phyloP scores from a whole-genome alignment of 2,113 vertebrate species.

The Ammodramus savannarum region DNA sequence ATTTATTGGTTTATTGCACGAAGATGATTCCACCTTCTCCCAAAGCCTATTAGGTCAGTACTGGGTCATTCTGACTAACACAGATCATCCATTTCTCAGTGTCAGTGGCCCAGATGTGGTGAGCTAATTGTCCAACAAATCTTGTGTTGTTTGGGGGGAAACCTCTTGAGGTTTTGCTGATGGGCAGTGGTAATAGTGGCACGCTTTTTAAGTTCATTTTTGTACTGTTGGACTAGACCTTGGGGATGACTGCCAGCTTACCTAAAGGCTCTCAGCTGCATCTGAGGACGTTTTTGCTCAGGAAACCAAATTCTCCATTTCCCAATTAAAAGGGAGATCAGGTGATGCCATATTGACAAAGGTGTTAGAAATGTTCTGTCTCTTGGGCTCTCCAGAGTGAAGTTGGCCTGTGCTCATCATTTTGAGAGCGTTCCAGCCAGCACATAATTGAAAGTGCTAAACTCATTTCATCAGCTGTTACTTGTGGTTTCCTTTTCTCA shows the following conservation, averaged over 20 bases:
- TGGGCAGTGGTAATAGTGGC: conserved; percentile 30
- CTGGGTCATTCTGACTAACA: conserved; percentile 62
- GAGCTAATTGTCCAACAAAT: conserved; percentile 72
- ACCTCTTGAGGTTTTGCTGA: not conserved
- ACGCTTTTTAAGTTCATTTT: not conserved
- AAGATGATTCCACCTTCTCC: not conserved
- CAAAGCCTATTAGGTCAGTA: not conserved
- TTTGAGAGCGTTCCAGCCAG: not conserved
- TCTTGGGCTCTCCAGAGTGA: not conserved
- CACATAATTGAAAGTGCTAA: not conserved
- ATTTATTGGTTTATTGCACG: conserved; percentile 47
- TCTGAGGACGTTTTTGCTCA: not conserved
- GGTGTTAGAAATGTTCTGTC: not conserved
- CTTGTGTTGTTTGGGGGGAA: conserved; percentile 39
- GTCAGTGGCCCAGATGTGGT: conserved; percentile 31
- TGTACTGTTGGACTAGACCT: not conserved
- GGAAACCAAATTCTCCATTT: not conserved
- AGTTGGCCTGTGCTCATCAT: not conserved
- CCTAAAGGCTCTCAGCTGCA: not conserved
- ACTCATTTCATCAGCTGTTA: conserved; percentile 2
- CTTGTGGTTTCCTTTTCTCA: conserved; percentile 38
- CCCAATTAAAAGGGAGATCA: not conserved
- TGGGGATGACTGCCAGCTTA: not conserved
- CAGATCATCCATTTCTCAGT: conserved; percentile 36
- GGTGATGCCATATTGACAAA: not conserved